A percentile compares a stretch with the other conserved stretches of the same genome.
phyloP scores from a whole-genome alignment of 2,888 invertebrate genomes.

The Agrilus cyanescens region DNA sequence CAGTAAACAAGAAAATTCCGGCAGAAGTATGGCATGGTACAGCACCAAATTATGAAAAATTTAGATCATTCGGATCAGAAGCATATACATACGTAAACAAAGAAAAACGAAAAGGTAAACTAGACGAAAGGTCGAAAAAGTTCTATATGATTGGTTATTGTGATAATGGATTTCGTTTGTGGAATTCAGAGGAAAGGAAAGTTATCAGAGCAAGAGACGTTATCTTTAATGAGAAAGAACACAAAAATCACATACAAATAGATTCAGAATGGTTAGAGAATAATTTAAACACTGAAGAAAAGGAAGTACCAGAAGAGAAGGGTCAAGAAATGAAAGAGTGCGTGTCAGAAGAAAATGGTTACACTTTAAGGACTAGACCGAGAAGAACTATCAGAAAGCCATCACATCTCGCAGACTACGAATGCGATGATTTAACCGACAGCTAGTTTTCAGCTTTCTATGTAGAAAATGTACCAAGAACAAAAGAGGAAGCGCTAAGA shows the following conservation, averaged over 20 bases:
- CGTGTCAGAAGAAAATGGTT: too few species aligned
- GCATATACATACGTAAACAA: constrained; percentile 14
- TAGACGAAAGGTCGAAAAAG: constrained; percentile 14
- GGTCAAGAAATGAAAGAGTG: too few species aligned
- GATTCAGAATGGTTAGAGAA: too few species aligned
- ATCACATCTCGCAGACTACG: too few species aligned
- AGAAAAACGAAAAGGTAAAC: constrained; percentile 16
- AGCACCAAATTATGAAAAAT: constrained; percentile 12
- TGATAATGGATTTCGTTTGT: constrained; percentile 18
- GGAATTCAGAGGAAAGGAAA: constrained; percentile 11
- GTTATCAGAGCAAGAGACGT: constrained; percentile 16
- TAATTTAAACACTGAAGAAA: too few species aligned
- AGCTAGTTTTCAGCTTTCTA: too few species aligned
- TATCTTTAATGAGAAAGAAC: constrained; percentile 16
- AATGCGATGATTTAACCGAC: too few species aligned
- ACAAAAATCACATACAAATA: too few species aligned
- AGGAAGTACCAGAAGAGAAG: too few species aligned
- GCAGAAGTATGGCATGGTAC: constrained; percentile 16
- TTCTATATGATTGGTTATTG: constrained; percentile 17
- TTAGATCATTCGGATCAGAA: constrained; percentile 15
- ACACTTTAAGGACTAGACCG: too few species aligned
- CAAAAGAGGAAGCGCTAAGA: too few species aligned
- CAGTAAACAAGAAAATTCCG: constrained; percentile 8
- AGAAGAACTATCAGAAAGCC: too few species aligned
- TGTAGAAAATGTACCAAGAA: constrained; percentile 13